These are phyloP conservation scores for Lates japonicus DNA, from an alignment of 2,797 vertebrate genomes.

Conservation along the genomic window DNA sequence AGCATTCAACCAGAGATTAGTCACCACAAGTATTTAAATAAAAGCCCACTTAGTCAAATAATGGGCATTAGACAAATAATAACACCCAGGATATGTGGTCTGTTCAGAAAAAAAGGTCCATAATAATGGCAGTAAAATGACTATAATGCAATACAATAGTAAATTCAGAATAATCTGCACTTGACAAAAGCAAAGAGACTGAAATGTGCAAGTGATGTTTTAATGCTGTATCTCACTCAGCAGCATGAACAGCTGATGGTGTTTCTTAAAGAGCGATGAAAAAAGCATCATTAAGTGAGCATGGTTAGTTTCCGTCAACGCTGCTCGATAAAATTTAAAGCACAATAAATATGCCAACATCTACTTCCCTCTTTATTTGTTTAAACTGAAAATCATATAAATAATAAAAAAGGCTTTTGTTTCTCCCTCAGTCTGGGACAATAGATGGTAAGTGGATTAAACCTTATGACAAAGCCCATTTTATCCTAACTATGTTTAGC, in stretches of 20 bases:
- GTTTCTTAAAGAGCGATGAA: background rate
- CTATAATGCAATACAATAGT: too few species aligned
- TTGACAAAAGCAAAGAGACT: background rate
- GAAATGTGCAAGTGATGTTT: too few species aligned
- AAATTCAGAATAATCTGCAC: background rate
- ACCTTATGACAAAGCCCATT: background rate
- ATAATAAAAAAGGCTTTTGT: background rate
- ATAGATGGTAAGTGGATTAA: background rate
- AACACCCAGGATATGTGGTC: background rate
- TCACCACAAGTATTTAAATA: background rate
- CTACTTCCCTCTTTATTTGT: background rate
- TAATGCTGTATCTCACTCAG: too few species aligned
- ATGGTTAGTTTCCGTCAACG: background rate
- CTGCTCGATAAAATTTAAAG: background rate
- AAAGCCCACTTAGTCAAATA: background rate
- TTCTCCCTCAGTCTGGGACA: background rate
- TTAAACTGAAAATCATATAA: conserved; percentile 27
- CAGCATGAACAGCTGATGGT: background rate
- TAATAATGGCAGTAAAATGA: too few species aligned
- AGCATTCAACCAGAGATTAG: too few species aligned
- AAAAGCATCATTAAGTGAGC: too few species aligned
- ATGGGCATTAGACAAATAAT: background rate
- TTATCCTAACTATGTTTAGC: background rate
- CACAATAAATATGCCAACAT: background rate
- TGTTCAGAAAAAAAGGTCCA: background rate